Conservation (phyloP, 2,888 invertebrate species). For the Ptychoptera albimana region DNA sequence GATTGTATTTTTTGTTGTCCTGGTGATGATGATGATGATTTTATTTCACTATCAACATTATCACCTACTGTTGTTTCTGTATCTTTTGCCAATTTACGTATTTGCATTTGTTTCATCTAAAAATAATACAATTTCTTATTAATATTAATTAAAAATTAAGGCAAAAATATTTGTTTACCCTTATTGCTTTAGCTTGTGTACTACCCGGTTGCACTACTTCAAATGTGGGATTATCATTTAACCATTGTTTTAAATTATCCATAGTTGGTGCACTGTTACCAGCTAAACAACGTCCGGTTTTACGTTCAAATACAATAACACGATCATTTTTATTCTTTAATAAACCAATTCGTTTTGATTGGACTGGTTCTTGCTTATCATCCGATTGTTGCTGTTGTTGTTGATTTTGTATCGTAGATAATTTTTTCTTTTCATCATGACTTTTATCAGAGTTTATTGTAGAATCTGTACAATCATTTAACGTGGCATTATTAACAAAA, state of each 20-base stretch:
- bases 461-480: neutral
- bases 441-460: neutral
- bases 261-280: slow-evolving; percentile 74
- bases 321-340: slow-evolving; percentile 2
- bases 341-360: neutral
- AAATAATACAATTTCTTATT: neutral
- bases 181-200: slow-evolving; percentile 28
- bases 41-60: slow-evolving; percentile 6
- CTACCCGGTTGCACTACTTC: slow-evolving; percentile 63
- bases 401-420: no score
- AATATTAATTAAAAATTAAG: neutral
- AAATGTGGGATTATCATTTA: slow-evolving; percentile 73
- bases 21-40: slow-evolving; percentile 12
- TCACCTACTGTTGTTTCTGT: slow-evolving; percentile 10
- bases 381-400: slow-evolving; percentile 28
- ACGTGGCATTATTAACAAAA: neutral
- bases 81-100: slow-evolving; percentile 12
- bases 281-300: slow-evolving; percentile 53
- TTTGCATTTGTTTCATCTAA: slow-evolving; percentile 7
- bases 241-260: slow-evolving; percentile 63
- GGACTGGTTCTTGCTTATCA: slow-evolving; percentile 28
- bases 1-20: slow-evolving; percentile 7
- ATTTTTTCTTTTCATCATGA: no score
- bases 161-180: slow-evolving; percentile 14
- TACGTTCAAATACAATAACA: slow-evolving; percentile 70